phyloP scores from a whole-genome alignment of 2,888 invertebrate genomes.

The Drosophila mimica region DNA sequence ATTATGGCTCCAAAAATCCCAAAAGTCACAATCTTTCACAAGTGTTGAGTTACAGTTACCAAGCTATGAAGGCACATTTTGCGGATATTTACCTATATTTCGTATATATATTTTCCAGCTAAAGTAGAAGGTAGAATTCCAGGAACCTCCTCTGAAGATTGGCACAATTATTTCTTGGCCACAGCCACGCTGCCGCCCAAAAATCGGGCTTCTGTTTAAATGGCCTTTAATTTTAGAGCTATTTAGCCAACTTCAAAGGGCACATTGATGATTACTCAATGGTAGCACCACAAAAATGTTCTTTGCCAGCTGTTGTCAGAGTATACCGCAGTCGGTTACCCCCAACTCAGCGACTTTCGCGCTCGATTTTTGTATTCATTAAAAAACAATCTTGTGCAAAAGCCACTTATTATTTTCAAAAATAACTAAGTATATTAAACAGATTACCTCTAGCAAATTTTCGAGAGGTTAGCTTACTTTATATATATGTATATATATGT shows the following conservation, averaged over 20 bases:
- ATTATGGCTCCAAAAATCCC: not conserved
- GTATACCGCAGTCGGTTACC: not conserved
- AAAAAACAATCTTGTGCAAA: not conserved
- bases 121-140: not conserved
- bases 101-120: not conserved
- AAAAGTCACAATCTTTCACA: not conserved
- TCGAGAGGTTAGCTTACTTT: not conserved
- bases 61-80: not conserved
- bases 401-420: not conserved
- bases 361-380: not conserved
- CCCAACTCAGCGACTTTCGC: not conserved
- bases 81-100: too few species aligned
- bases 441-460: not conserved
- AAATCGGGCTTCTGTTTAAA: not conserved
- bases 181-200: too few species aligned
- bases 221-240: not conserved
- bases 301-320: not conserved
- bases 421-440: not conserved
- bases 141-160: too few species aligned
- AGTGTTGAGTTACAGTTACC: not conserved
- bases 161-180: too few species aligned
- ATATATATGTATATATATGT: not conserved
- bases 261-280: not conserved
- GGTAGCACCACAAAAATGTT: not conserved
- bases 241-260: accelerated